Base-by-base conservation (phyloP, 2,888 invertebrate genomes). In the Cyclophora albipunctata region DNA sequence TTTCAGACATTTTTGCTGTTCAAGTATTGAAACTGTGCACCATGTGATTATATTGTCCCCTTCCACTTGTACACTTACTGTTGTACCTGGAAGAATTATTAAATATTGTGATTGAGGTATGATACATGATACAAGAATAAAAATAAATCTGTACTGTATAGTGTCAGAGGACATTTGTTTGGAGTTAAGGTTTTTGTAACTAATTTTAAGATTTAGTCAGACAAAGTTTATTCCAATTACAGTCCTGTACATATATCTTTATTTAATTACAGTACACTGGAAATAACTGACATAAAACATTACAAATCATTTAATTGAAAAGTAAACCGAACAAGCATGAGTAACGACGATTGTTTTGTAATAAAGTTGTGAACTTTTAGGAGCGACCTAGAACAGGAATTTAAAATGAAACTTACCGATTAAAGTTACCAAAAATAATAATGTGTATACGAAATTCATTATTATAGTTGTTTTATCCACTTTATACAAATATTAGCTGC, bases 21-120 rank as follows among this genome's bases (percentile, higher is more conserved):
- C 98, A 5, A 91, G 90, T 35, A 85, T 64, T 46, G 92, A 95
- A 34, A 94, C 92, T 0, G 96, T 96, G 76, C 98, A 98, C 97
- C 98, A 98, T 34, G 91, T 86, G 3, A 92, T 74, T 6, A 78
- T 54, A 52, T 86, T 82, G 47, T 74, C 67, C 0, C 84, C 84
- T 59, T 84, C 84, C 2, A 78, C 60, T 74, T 33, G 64, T 66
- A 62, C 51, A 40, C 60, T 62, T 3, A 60, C 54, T 34, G 47
- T 34, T 4, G 34, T 7, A 1, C 34, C 49, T 35, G 34, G 45
- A 51, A 50, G 51, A 35, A 53, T 45, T 46, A 37, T 50, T 43
- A 3, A 49, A 40, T 34, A 48, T 37, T 37, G 4, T 20, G 20
- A 20, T 20, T 20, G 20, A 20, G 20, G n/a, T n/a, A n/a, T 20